Conservation (phyloP, 2,797 vertebrate species). For the Pseudomugil gertrudae region DNA sequence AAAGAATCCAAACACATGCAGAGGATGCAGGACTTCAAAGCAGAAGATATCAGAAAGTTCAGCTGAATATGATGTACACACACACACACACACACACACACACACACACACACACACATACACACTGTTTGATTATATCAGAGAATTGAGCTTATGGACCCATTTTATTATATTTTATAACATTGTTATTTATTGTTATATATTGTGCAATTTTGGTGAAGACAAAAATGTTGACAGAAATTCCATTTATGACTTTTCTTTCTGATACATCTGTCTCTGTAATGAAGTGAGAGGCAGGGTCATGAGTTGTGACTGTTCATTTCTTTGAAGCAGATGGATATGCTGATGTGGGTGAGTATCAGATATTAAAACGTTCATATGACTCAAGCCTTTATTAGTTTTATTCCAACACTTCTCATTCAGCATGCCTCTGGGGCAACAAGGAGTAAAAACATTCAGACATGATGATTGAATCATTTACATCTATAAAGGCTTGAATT, state of each 20-base stretch:
- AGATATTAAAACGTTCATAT: slow-evolving; percentile 31
- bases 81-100: too few relatives aligned
- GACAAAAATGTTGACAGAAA: slow-evolving; percentile 10
- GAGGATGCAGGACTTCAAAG: neutral
- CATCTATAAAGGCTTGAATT: neutral
- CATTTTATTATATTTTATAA: slow-evolving; percentile 45
- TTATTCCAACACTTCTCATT: slow-evolving; percentile 27
- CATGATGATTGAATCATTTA: slow-evolving; percentile 13
- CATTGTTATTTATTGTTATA: too few relatives aligned
- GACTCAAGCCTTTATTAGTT: slow-evolving; percentile 35
- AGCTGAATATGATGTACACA: slow-evolving; percentile 23
- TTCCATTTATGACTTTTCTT: slow-evolving; percentile 31
- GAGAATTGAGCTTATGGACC: slow-evolving; percentile 51
- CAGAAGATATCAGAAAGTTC: slow-evolving; percentile 10
- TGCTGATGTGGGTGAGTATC: slow-evolving; percentile 36
- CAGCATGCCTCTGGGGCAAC: neutral
- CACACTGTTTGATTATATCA: slow-evolving; percentile 51
- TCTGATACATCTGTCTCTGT: slow-evolving; percentile 30
- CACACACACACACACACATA: too few relatives aligned
- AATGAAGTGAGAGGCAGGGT: slow-evolving; percentile 45
- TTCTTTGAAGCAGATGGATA: slow-evolving; percentile 48
- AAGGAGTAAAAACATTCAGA: neutral
- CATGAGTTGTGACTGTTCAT: slow-evolving; percentile 54
- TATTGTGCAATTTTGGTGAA: too few relatives aligned
- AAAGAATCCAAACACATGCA: neutral